Base-by-base conservation (phyloP, 2,888 invertebrate species). In the Hoplodrina blanda region DNA sequence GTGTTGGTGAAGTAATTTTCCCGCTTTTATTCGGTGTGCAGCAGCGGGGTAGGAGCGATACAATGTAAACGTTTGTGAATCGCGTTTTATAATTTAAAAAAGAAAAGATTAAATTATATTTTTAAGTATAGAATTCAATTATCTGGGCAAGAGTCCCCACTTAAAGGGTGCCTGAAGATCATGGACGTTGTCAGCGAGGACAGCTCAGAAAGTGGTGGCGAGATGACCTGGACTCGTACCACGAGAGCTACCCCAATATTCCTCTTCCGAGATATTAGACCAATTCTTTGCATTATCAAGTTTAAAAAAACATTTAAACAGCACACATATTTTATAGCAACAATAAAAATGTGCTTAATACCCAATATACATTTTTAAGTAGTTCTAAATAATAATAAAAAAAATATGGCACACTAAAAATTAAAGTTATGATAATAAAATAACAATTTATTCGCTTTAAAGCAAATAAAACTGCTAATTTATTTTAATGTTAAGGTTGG, bases 1-100 rank as follows among this genome's bases (percentile, higher is more conserved):
- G 71, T 62, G 62, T 87, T 79, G 90, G 91, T 90, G 88, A 91
- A 93, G 94, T 94, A 95, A 95, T 96, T 96, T 96, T 93, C 94
- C 91, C 88, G 93, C 92, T 93, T 95, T 95, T 95, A 95, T 95
- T 95, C 91, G 87, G 89, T 90, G 88, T 88, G 90, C 89, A 87
- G 86, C 84, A 84, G 70, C 84, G 85, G 87, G 85, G 87, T 82
- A 83, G 85, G 80, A 82, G 87, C 87, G 82, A 81, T 92, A 94
- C 85, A 88, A 88, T 88, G 95, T 94, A 90, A 90, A 88, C 73
- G 70, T 69, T 70, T 73, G 4, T 25, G 76, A 25, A 63, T 80
- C 30, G 64, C 63, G 56, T 72, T 76, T 72, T 62, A 56, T 69
- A 64, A 46, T 44, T 61, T 60, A 25, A 61, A 10, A 19, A 0